Percentiles rank a stretch among this genome's conserved stretches.
Conservation (phyloP, 2,888 invertebrate genomes). For the Epinotia bilunana region DNA sequence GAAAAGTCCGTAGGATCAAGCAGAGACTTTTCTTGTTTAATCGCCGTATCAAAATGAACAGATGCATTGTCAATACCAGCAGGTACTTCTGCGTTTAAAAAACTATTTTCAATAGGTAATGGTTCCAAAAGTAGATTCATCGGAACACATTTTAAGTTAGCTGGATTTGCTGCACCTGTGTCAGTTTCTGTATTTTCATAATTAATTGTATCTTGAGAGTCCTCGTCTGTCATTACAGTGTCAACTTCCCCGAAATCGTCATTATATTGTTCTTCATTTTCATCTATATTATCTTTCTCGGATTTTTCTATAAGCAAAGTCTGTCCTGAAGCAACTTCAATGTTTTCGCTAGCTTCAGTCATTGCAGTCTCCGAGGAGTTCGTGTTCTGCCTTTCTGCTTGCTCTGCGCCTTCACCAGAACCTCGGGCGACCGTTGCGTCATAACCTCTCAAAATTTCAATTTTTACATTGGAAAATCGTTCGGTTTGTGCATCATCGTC, state of each 20-base stretch:
- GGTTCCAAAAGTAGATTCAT: neutral
- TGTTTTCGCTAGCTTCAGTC: too few relatives aligned
- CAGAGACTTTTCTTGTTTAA: conserved; percentile 7
- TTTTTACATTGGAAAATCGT: neutral
- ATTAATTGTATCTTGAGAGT: conserved; percentile 9
- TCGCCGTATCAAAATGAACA: neutral
- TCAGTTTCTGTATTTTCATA: conserved; percentile 5
- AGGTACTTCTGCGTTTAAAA: neutral
- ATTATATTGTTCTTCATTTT: neutral
- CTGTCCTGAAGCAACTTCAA: neutral
- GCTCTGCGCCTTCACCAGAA: neutral
- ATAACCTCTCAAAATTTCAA: neutral
- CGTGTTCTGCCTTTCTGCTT: neutral
- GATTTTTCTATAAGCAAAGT: neutral
- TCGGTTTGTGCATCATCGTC: neutral
- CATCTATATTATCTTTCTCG: neutral
- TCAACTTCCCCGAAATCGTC: neutral
- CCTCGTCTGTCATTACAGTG: conserved; percentile 5
- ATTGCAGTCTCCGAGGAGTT: neutral
- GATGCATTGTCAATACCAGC: neutral
- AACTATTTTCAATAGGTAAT: neutral
- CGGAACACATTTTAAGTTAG: conserved; percentile 22
- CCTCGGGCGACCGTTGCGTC: neutral
- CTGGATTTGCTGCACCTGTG: neutral
- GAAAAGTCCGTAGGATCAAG: conserved; percentile 23